Percentiles rank a stretch among this genome's conserved stretches.
Evolutionary conservation across 2,113 vertebrate species (phyloP).

Genomic region (Engystomops pustulosus): DNA sequence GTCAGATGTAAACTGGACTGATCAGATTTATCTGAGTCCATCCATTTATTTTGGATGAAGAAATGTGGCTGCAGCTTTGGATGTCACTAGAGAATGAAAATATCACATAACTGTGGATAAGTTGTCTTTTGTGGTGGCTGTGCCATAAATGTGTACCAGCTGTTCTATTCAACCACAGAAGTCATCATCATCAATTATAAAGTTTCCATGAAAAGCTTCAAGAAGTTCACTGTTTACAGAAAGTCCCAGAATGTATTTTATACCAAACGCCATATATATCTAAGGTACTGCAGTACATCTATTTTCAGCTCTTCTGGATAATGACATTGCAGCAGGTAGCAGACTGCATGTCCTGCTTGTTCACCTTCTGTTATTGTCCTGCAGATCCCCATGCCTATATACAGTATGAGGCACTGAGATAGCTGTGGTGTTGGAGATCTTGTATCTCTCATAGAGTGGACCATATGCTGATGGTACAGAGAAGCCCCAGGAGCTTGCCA

Average conservation of each 20-base stretch:
- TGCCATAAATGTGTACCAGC: neutral
- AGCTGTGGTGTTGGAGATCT: neutral
- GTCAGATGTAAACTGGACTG: too few species aligned
- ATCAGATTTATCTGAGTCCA: too few species aligned
- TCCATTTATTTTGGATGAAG: too few species aligned
- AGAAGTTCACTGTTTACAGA: neutral
- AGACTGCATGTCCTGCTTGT: neutral
- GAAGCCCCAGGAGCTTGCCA: neutral
- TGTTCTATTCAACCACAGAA: neutral
- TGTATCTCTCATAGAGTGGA: neutral
- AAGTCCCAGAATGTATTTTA: neutral
- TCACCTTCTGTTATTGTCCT: neutral
- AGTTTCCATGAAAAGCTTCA: neutral
- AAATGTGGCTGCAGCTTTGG: neutral
- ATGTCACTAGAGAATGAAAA: neutral
- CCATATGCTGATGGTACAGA: constrained; percentile 24
- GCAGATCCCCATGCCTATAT: neutral
- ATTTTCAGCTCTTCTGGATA: neutral
- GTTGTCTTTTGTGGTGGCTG: neutral
- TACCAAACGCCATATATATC: neutral
- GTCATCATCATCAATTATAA: neutral
- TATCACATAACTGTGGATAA: neutral
- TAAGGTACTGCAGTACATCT: neutral
- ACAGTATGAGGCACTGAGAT: neutral
- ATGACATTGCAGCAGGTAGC: neutral